These are phyloP conservation scores for Hyposmocoma kahamanoa DNA, from an alignment of 1,140 invertebrate genomes.

Conservation along the genomic window DNA sequence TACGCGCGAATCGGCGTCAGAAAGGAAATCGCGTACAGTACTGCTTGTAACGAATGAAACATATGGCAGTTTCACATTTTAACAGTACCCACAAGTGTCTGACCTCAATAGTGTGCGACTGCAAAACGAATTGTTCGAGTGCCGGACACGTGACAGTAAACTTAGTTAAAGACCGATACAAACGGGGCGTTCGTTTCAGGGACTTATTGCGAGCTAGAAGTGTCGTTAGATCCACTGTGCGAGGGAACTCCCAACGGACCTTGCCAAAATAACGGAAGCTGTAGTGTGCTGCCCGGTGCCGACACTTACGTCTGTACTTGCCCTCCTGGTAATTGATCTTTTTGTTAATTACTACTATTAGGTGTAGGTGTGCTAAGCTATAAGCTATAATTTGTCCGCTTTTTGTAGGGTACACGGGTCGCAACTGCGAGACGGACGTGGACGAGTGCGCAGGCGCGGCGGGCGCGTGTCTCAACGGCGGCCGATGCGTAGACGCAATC, in stretches of 20 bases:
- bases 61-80: no score
- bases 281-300: conserved; percentile 74
- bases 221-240: conserved; percentile 81
- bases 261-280: conserved; percentile 83
- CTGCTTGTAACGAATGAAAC: no score
- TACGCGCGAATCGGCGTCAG: no score
- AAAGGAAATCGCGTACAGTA: no score
- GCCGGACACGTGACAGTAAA: no score
- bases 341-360: no score
- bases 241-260: conserved; percentile 75
- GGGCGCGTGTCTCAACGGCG: conserved; percentile 86
- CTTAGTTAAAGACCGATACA: no score
- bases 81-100: no score
- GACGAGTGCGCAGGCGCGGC: conserved; percentile 80
- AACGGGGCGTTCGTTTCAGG: conserved; percentile 64
- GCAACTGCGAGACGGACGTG: conserved; percentile 77
- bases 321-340: conserved; percentile 72
- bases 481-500: conserved; percentile 84
- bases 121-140: no score
- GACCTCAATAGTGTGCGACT: no score
- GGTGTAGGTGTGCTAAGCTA: neutral
- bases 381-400: no score
- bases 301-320: conserved; percentile 77
- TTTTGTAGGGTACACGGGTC: conserved; percentile 66
- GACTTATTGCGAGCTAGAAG: conserved; percentile 84